Percentiles rank a stretch among this genome's conserved stretches.
These are phyloP conservation scores for Listronotus bonariensis DNA, from an alignment of 1,140 invertebrate genomes.

Conservation along the genomic window DNA sequence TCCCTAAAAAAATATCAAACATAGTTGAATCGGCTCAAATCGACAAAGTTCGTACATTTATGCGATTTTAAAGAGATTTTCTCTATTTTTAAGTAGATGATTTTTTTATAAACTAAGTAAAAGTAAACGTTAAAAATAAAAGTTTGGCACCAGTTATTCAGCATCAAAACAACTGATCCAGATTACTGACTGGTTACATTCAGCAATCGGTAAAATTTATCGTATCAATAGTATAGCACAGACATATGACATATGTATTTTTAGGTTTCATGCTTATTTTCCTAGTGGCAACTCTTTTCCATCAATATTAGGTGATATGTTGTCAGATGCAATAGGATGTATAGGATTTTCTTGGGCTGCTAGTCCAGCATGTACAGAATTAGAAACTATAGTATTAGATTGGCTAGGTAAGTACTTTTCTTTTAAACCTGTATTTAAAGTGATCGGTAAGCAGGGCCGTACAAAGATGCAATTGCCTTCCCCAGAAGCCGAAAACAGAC, in stretches of 20 bases:
- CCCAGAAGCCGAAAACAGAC: too few relatives aligned
- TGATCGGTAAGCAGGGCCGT: too few relatives aligned
- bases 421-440: too few relatives aligned
- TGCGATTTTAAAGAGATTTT: too few relatives aligned
- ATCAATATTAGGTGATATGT: slow-evolving; percentile 97
- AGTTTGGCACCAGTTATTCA: too few relatives aligned
- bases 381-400: slow-evolving; percentile 95
- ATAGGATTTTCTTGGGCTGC: slow-evolving; percentile 98
- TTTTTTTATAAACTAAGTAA: too few relatives aligned
- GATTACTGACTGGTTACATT: not conserved
- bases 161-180: not conserved
- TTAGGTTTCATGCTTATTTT: slow-evolving; percentile 94
- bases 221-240: not conserved
- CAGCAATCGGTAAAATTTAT: not conserved
- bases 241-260: slow-evolving; percentile 1
- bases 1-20: too few relatives aligned
- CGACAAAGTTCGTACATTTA: too few relatives aligned
- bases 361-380: slow-evolving; percentile 95
- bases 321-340: slow-evolving; percentile 93
- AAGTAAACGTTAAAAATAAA: too few relatives aligned
- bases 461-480: too few relatives aligned
- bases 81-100: too few relatives aligned
- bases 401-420: slow-evolving; percentile 86
- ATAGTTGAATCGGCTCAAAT: too few relatives aligned
- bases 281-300: slow-evolving; percentile 97